Percentiles rank a stretch among this genome's conserved stretches.
These are phyloP conservation scores for Urechis unicinctus DNA, from an alignment of 2,888 invertebrate genomes.

Conservation along the genomic window DNA sequence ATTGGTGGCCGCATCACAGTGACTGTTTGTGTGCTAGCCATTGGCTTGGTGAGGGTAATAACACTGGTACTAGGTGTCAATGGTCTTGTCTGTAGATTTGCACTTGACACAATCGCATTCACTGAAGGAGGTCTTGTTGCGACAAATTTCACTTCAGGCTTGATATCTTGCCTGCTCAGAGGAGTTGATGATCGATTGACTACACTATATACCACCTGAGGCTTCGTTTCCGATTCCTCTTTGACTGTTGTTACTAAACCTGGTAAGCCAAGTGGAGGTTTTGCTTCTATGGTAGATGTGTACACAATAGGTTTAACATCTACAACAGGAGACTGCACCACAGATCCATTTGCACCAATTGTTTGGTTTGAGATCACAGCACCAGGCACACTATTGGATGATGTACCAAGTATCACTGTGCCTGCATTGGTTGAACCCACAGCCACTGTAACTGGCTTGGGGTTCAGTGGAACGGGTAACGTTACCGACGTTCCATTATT, in stretches of 20 bases:
- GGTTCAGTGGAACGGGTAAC: no score
- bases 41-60: conserved; percentile 9
- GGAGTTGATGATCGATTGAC: no score
- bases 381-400: no score
- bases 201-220: conserved; percentile 3
- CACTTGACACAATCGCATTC: conserved; percentile 1
- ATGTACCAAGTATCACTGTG: conserved; percentile 34
- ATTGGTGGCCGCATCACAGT: conserved; percentile 9
- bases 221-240: no score
- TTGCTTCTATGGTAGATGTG: conserved; percentile 6
- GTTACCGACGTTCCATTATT: no score
- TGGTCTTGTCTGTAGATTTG: neutral
- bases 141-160: neutral
- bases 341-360: no score
- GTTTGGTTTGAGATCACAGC: no score
- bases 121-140: neutral
- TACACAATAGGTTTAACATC: conserved; percentile 35
- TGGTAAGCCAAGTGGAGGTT: no score
- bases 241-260: no score
- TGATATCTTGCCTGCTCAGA: neutral
- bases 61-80: conserved; percentile 8
- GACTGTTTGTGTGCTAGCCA: conserved; percentile 11
- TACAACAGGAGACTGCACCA: conserved; percentile 39
- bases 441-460: no score
- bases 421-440: conserved; percentile 18